Base-by-base conservation (phyloP, 2,797 vertebrate genomes). In the Choloepus didactylus region DNA sequence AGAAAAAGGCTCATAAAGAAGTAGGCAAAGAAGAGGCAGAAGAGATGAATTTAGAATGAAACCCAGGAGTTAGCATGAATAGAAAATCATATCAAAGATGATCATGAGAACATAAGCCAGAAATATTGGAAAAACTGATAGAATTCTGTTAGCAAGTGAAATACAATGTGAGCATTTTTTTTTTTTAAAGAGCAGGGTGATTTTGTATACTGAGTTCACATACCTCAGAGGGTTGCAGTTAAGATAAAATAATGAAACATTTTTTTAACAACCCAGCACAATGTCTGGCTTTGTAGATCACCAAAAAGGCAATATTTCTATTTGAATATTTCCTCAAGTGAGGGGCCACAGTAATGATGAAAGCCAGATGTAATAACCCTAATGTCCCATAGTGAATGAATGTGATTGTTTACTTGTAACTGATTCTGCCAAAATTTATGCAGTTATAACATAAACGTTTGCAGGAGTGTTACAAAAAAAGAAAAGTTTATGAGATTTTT, bases 181-280 rank as follows among this genome's bases (percentile, higher is more conserved):
- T 69, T 76, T 60, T 15, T 84, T 18, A 6, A 56, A 62, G 19
- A 41, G 8, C 12, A 59, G 31, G 12, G 3, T 49, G 19, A n/a
- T 23, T 46, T 67, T 18, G 9, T 25, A 21, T 64, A 23, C 31
- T 62, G 46, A 4, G 6, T 75, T 79, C 4, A 49, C 51, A n/a
- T 2, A 44, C 2, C 44, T 59, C 73, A 35, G 9, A 85, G 6
- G 1, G 0, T 41, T 75, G 19, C 31, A 62, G 15, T 56, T 75
- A 92, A 84, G 29, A 56, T 85, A 15, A 87, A 93, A 84, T 69
- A 88, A 23, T 38, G 85, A 88, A 64, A 56, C 35, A 31, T 35
- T 64, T 31, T 31, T 87, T 62, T 25, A 77, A 66, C 25, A 46
- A 41, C 2, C 5, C 49, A 84, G 25, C 9, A 56, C 11, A 80